phyloP scores from a whole-genome alignment of 2,888 invertebrate species.

The Thera obeliscata region DNA sequence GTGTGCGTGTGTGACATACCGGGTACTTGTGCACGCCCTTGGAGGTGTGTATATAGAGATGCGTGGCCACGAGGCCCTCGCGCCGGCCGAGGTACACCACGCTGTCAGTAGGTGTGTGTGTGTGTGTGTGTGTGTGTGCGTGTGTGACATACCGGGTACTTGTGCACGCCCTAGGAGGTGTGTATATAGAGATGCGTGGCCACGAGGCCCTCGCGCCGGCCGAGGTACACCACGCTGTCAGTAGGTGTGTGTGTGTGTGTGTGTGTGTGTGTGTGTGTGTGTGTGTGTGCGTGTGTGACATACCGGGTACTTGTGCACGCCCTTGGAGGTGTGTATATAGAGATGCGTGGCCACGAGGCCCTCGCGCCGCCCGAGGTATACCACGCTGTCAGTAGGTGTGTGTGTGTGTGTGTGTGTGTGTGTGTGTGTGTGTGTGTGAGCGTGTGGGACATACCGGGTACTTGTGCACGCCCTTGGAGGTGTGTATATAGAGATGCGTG shows the following conservation, averaged over 20 bases:
- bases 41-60: slow-evolving; percentile 96
- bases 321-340: slow-evolving; percentile 97
- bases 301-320: slow-evolving; percentile 94
- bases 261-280: too few relatives aligned
- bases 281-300: slow-evolving; percentile 32
- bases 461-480: slow-evolving; percentile 95
- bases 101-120: slow-evolving; percentile 73
- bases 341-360: slow-evolving; percentile 94
- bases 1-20: slow-evolving; percentile 70
- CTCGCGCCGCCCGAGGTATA: slow-evolving; percentile 96
- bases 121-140: background rate
- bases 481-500: slow-evolving; percentile 96
- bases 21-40: slow-evolving; percentile 95
- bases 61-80: slow-evolving; percentile 94
- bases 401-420: background rate
- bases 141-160: slow-evolving; percentile 87
- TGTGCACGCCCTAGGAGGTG: slow-evolving; percentile 96
- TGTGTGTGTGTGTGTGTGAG: background rate
- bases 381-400: slow-evolving; percentile 86
- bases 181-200: slow-evolving; percentile 96
- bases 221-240: slow-evolving; percentile 95
- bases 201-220: slow-evolving; percentile 94
- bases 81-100: slow-evolving; percentile 97
- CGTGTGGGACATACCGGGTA: slow-evolving; percentile 86
- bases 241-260: too few relatives aligned